Conservation (phyloP, 2,888 invertebrate genomes). For the Drosophila fungiperda region DNA sequence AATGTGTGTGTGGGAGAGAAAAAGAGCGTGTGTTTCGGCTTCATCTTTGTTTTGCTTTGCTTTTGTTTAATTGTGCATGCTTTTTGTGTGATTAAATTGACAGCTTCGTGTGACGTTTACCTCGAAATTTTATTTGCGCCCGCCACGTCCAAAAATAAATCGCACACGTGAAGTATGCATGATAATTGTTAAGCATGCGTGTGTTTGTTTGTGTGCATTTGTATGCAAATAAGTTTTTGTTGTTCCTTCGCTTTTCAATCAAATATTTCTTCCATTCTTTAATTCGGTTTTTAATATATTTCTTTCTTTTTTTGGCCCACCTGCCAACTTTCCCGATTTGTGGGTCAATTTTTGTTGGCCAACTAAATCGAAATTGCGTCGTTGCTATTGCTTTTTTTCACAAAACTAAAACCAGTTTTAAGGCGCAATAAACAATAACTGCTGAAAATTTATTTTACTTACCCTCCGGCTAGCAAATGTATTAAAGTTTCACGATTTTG, state of each 20-base stretch:
- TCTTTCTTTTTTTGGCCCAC: slow-evolving; percentile 50
- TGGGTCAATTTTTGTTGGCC: slow-evolving; percentile 46
- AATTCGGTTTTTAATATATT: slow-evolving; percentile 12
- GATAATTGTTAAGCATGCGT: slow-evolving; percentile 33
- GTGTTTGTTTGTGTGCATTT: not conserved
- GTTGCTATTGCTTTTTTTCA: slow-evolving; percentile 37
- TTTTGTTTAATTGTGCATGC: slow-evolving; percentile 12
- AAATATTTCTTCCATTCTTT: slow-evolving; percentile 24
- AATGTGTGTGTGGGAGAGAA: not conserved
- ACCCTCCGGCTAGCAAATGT: slow-evolving; percentile 98
- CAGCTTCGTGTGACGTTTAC: slow-evolving; percentile 49
- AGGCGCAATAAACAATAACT: slow-evolving; percentile 42
- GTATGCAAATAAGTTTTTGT: slow-evolving; percentile 13
- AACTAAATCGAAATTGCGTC: slow-evolving; percentile 65
- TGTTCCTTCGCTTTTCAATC: slow-evolving; percentile 34
- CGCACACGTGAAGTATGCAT: slow-evolving; percentile 65
- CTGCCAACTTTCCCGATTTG: slow-evolving; percentile 56
- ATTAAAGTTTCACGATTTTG: slow-evolving; percentile 93
- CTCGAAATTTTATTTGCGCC: slow-evolving; percentile 45
- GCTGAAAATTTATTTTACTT: slow-evolving; percentile 85
- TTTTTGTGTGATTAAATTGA: slow-evolving; percentile 40
- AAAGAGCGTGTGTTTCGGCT: not conserved
- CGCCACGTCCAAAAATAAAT: slow-evolving; percentile 47
- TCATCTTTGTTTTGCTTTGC: slow-evolving; percentile 27
- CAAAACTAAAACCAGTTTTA: slow-evolving; percentile 47